Conservation (phyloP, 2,113 vertebrate species). For the Oreocharis arfaki region DNA sequence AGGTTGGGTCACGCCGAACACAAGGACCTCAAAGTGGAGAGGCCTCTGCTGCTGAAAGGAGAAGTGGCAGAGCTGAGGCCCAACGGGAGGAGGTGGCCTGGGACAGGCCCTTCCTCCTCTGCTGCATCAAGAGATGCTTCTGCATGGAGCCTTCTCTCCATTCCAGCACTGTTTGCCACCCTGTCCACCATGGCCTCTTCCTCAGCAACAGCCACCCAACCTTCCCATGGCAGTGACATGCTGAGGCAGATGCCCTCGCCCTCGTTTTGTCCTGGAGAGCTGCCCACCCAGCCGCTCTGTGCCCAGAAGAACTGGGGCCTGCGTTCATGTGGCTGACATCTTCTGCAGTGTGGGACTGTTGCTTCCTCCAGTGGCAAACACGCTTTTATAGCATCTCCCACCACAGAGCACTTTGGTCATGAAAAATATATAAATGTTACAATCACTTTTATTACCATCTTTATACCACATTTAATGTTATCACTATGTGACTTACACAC, state of each 20-base stretch:
- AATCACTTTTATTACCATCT: background rate
- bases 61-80: background rate
- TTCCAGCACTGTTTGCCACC: background rate
- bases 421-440: constrained; percentile 48
- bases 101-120: background rate
- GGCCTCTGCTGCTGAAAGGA: background rate
- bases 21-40: background rate
- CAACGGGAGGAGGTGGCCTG: background rate
- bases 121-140: background rate
- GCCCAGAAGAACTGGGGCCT: background rate
- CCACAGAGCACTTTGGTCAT: background rate
- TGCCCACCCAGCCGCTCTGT: background rate
- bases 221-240: background rate
- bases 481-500: background rate
- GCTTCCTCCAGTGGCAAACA: background rate
- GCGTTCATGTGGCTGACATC: accelerated
- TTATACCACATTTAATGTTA: constrained; percentile 14
- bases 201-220: background rate
- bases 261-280: background rate
- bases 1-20: background rate
- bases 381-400: background rate
- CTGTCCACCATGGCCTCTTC: background rate
- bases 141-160: background rate
- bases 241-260: accelerated
- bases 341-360: background rate